Percentiles rank a stretch among this genome's conserved stretches.
These are phyloP conservation scores for Cyprinus carpio DNA, from an alignment of 2,113 vertebrate genomes.

Conservation along the genomic window DNA sequence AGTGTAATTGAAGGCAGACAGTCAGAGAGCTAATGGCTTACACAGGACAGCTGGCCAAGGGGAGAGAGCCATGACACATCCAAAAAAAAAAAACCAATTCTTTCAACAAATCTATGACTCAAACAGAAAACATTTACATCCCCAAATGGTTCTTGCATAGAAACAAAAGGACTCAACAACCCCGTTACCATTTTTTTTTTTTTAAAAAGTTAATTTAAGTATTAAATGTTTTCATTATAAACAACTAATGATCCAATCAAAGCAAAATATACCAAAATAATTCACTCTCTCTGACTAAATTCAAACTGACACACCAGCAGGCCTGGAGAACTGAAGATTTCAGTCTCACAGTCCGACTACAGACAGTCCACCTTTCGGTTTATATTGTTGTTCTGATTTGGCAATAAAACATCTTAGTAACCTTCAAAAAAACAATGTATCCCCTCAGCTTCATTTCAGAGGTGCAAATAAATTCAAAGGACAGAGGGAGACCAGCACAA, in stretches of 20 bases:
- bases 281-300: background rate
- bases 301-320: background rate
- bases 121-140: background rate
- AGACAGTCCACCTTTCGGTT: background rate
- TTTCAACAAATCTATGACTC: background rate
- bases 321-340: background rate
- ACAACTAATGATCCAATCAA: no score
- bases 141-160: background rate
- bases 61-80: background rate
- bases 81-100: background rate
- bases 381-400: background rate
- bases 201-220: background rate
- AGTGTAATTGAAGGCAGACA: slow-evolving; percentile 1
- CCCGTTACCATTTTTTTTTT: background rate
- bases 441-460: background rate
- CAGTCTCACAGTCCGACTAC: background rate
- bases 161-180: background rate
- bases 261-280: no score
- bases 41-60: background rate
- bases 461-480: background rate
- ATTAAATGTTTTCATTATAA: no score
- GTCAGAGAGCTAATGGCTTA: background rate
- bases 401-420: background rate
- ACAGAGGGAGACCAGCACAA: background rate
- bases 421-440: background rate